phyloP scores from a whole-genome alignment of 1,140 invertebrate genomes.

The Helicoverpa zea region DNA sequence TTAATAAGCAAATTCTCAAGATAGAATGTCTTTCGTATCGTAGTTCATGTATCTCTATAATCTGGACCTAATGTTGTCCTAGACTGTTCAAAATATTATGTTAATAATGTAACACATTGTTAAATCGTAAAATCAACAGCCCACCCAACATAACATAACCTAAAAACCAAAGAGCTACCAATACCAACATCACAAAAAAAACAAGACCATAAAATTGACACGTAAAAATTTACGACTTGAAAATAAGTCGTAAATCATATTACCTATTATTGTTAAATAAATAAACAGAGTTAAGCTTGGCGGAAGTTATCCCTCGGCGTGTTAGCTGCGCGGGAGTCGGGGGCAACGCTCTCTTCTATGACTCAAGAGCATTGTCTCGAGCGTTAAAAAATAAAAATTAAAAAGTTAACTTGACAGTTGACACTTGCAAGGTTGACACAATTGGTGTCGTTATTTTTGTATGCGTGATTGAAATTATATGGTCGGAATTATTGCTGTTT shows the following conservation, averaged over 20 bases:
- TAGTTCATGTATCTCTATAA: too few species aligned
- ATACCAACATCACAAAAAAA: slow-evolving; percentile 26
- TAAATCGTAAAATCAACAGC: not conserved
- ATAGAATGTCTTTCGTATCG: not conserved
- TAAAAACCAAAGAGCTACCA: not conserved
- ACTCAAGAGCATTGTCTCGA: slow-evolving; percentile 62
- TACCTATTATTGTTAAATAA: slow-evolving; percentile 30
- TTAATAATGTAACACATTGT: not conserved
- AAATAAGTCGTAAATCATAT: slow-evolving; percentile 27
- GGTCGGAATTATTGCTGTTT: too few species aligned
- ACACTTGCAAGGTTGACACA: not conserved
- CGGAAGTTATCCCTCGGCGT: slow-evolving; percentile 56
- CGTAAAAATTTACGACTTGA: slow-evolving; percentile 34
- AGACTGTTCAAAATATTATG: not conserved
- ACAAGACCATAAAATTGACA: slow-evolving; percentile 11
- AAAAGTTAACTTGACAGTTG: slow-evolving; percentile 31
- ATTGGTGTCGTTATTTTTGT: slow-evolving; percentile 9
- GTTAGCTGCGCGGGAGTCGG: slow-evolving; percentile 69
- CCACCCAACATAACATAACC: slow-evolving; percentile 2
- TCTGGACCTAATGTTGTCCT: too few species aligned
- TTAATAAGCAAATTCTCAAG: not conserved
- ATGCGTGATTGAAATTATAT: not conserved
- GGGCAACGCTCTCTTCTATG: slow-evolving; percentile 67
- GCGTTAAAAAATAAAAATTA: slow-evolving; percentile 46
- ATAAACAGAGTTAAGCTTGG: slow-evolving; percentile 22